phyloP scores from a whole-genome alignment of 64 coral and sea anemone genomes.

The Cladopsammia gracilis region DNA sequence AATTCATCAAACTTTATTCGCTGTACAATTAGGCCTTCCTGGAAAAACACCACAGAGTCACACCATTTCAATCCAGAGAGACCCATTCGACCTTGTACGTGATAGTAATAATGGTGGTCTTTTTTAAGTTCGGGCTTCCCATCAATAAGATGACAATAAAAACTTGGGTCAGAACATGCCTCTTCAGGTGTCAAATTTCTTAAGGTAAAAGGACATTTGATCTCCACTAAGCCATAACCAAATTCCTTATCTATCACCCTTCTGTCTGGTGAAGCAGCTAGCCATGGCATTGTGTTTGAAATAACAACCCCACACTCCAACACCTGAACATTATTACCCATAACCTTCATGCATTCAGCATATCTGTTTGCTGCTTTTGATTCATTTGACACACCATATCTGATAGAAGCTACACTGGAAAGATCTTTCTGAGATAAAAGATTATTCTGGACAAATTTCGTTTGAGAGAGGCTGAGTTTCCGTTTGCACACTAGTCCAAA shows the following conservation, averaged over 20 bases:
- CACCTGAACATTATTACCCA: conserved; percentile 43
- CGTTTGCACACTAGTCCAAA: conserved; percentile 81
- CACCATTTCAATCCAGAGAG: conserved; percentile 55
- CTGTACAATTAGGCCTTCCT: conserved; percentile 46
- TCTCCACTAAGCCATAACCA: conserved; percentile 60
- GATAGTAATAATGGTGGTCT: conserved; percentile 22
- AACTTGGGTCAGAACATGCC: not conserved
- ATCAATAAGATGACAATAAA: conserved; percentile 7
- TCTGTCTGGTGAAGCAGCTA: conserved; percentile 57
- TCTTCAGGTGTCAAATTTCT: conserved; percentile 6
- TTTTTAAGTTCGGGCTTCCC: conserved; percentile 8
- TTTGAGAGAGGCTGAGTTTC: conserved; percentile 55
- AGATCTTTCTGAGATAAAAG: conserved; percentile 39
- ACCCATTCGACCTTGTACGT: conserved; percentile 66
- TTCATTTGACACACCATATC: conserved; percentile 71
- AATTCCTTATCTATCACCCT: conserved; percentile 66
- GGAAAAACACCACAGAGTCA: conserved; percentile 53
- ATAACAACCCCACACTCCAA: conserved; percentile 62
- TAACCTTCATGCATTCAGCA: conserved; percentile 50
- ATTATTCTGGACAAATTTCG: conserved; percentile 68
- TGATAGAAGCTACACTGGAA: conserved; percentile 66
- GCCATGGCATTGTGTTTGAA: conserved; percentile 27
- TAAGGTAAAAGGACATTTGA: conserved; percentile 53
- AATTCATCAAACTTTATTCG: conserved; percentile 61
- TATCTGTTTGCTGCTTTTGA: conserved; percentile 57